phyloP scores from a whole-genome alignment of 2,888 invertebrate species.

The Sarcophaga caerulescens region DNA sequence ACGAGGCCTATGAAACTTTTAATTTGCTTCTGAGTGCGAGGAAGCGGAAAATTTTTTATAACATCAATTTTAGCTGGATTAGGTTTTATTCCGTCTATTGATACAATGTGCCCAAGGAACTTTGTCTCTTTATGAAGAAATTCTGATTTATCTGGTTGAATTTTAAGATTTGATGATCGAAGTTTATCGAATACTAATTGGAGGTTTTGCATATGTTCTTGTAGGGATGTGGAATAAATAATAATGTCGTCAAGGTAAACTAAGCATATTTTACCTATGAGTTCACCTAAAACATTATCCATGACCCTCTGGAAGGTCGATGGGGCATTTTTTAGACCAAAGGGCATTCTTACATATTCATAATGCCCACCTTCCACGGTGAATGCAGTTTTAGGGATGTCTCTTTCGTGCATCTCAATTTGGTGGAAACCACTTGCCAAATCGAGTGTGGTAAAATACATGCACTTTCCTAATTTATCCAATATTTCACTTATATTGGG shows the following conservation, averaged over 20 bases:
- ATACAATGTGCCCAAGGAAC: constrained; percentile 35
- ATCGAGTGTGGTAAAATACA: constrained; percentile 76
- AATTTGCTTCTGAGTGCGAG: neutral
- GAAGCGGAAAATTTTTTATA: constrained; percentile 14
- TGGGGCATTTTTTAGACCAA: constrained; percentile 61
- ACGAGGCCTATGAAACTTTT: constrained; percentile 23
- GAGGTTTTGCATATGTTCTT: constrained; percentile 66
- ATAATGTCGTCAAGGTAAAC: constrained; percentile 66
- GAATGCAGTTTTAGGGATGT: constrained; percentile 69
- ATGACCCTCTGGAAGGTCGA: constrained; percentile 63
- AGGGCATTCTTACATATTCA: constrained; percentile 67
- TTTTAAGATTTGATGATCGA: constrained; percentile 32
- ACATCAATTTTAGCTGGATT: constrained; percentile 26
- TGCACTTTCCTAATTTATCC: constrained; percentile 11
- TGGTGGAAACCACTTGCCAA: constrained; percentile 75
- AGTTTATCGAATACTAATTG: neutral
- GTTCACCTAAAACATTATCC: constrained; percentile 70
- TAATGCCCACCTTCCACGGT: constrained; percentile 64
- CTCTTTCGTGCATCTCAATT: constrained; percentile 70
- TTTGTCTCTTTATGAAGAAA: constrained; percentile 33
- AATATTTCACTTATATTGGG: too few relatives aligned
- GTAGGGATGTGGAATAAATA: constrained; percentile 42
- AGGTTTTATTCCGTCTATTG: constrained; percentile 19
- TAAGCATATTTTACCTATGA: constrained; percentile 66
- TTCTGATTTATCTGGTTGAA: constrained; percentile 38